phyloP scores from a whole-genome alignment of 2,113 vertebrate species.

The Salvelinus sp. region DNA sequence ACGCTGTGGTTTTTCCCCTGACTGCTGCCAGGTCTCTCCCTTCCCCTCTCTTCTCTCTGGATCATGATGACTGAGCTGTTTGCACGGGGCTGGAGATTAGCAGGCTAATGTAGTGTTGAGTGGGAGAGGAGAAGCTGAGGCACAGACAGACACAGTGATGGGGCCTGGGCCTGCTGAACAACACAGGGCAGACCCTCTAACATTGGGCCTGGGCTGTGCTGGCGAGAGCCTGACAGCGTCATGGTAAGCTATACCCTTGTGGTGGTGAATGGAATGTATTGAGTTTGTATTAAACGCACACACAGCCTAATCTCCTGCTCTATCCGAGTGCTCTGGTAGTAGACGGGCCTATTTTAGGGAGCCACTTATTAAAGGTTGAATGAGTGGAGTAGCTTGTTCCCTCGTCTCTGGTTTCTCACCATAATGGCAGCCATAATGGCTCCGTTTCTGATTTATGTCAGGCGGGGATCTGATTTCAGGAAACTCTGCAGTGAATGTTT shows the following conservation, averaged over 20 bases:
- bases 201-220: not conserved
- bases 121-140: not conserved
- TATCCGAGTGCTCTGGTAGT: slow-evolving; percentile 16
- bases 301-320: slow-evolving; percentile 9
- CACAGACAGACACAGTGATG: not conserved
- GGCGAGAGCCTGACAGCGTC: too few species aligned
- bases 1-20: slow-evolving; percentile 43
- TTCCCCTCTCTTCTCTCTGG: slow-evolving; percentile 11
- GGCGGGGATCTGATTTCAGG: slow-evolving; percentile 61
- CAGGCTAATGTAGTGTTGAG: slow-evolving; percentile 17
- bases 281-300: not conserved
- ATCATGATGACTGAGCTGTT: slow-evolving; percentile 43
- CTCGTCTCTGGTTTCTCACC: slow-evolving; percentile 45
- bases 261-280: slow-evolving; percentile 13
- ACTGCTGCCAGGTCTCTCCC: not conserved
- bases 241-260: not conserved
- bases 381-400: slow-evolving; percentile 28
- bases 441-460: slow-evolving; percentile 56
- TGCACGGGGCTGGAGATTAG: slow-evolving; percentile 27
- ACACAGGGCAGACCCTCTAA: not conserved
- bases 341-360: slow-evolving; percentile 13
- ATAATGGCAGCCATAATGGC: slow-evolving; percentile 57
- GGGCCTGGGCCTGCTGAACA: not conserved
- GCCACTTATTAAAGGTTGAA: slow-evolving; percentile 32
- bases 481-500: slow-evolving; percentile 49